A percentile compares a stretch with the other conserved stretches of the same genome.
Evolutionary conservation across 2,888 invertebrate species (phyloP).

Genomic region (Gortyna flavago): DNA sequence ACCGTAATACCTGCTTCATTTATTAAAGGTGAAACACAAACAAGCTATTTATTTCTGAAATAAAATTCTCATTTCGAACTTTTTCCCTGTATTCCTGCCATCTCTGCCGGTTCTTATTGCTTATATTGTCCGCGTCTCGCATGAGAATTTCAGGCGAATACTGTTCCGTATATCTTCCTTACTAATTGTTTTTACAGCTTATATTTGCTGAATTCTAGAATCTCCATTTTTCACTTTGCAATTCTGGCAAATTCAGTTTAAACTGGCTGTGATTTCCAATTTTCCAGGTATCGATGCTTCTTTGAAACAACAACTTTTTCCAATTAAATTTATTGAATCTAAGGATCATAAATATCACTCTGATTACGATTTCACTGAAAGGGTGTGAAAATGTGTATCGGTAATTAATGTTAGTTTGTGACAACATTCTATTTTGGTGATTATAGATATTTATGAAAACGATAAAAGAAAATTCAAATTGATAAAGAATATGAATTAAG

Average conservation of each 20-base stretch:
- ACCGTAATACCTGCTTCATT: neutral
- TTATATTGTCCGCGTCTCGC: neutral
- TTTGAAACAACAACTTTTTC: neutral
- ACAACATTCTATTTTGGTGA: neutral
- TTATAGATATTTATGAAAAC: neutral
- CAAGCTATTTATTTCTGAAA: neutral
- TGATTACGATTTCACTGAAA: neutral
- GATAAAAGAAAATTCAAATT: neutral
- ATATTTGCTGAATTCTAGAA: neutral
- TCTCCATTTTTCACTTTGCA: neutral
- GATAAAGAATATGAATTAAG: neutral
- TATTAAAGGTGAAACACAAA: neutral
- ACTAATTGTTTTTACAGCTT: conserved; percentile 19
- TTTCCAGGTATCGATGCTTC: neutral
- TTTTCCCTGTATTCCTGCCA: neutral
- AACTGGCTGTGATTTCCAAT: neutral
- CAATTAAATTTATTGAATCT: neutral
- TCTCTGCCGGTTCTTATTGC: conserved; percentile 20
- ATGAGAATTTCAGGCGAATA: conserved; percentile 21
- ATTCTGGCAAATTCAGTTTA: neutral
- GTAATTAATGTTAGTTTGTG: neutral
- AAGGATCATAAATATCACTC: neutral
- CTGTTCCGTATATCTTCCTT: neutral
- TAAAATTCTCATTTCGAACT: neutral
- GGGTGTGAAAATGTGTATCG: neutral